phyloP scores from a whole-genome alignment of 2,888 invertebrate genomes.

The Geophilus truncorum region DNA sequence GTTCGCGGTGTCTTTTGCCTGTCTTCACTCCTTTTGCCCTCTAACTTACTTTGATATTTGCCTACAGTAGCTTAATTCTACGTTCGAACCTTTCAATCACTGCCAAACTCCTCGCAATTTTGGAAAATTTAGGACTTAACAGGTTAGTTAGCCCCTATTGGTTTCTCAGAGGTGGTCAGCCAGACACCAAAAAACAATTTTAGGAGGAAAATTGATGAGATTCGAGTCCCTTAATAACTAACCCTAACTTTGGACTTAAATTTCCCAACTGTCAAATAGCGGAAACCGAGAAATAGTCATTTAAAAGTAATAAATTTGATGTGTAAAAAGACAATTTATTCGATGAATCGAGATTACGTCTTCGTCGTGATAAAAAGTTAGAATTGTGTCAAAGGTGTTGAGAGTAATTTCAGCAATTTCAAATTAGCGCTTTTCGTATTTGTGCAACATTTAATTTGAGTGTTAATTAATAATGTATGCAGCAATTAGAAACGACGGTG shows the following conservation, averaged over 20 bases:
- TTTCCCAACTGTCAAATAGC: too few species aligned
- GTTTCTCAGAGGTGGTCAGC: not conserved
- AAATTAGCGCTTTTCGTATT: not conserved
- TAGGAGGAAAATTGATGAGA: too few species aligned
- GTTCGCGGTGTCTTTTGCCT: not conserved
- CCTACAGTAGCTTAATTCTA: not conserved
- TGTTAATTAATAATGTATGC: conserved; percentile 22
- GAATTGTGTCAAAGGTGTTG: not conserved
- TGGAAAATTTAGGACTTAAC: not conserved
- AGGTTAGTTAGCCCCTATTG: not conserved
- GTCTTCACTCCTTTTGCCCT: not conserved
- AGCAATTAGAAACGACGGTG: conserved; percentile 22
- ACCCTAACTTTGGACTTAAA: too few species aligned
- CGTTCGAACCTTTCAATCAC: not conserved
- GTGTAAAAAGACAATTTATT: too few species aligned
- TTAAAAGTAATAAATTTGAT: too few species aligned
- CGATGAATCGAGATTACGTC: too few species aligned
- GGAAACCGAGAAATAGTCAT: too few species aligned
- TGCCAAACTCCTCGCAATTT: not conserved
- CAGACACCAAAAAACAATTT: too few species aligned
- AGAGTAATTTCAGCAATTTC: conserved; percentile 13
- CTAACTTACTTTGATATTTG: not conserved
- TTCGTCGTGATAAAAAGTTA: not conserved
- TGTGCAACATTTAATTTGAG: conserved; percentile 14
- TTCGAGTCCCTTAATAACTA: too few species aligned